Percentiles rank a stretch among this genome's conserved stretches.
phyloP scores from a whole-genome alignment of 2,797 vertebrate species.

The Rhadinocentrus ornatus region DNA sequence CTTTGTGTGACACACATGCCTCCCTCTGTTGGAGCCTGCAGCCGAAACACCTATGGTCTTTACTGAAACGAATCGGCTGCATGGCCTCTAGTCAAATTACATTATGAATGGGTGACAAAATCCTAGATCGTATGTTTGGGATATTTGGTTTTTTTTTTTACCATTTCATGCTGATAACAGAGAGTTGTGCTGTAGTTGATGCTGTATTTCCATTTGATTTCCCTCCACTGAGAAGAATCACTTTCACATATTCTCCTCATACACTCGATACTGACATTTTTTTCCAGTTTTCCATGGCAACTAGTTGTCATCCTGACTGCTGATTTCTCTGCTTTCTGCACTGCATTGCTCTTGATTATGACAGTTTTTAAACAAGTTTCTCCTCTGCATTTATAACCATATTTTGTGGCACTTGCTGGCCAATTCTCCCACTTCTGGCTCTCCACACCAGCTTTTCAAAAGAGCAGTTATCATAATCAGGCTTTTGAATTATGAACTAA shows the following conservation, averaged over 20 bases:
- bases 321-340: slow-evolving; percentile 63
- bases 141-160: slow-evolving; percentile 58
- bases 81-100: slow-evolving; percentile 76
- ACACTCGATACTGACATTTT: slow-evolving; percentile 49
- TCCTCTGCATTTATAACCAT: slow-evolving; percentile 71
- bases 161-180: slow-evolving; percentile 71
- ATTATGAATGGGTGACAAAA: slow-evolving; percentile 76
- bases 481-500: slow-evolving; percentile 79
- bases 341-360: slow-evolving; percentile 69
- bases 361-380: slow-evolving; percentile 70
- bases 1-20: slow-evolving; percentile 81
- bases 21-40: slow-evolving; percentile 71
- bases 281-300: slow-evolving; percentile 68
- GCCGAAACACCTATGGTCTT: slow-evolving; percentile 83
- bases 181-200: slow-evolving; percentile 65
- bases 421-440: slow-evolving; percentile 77
- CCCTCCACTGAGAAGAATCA: slow-evolving; percentile 65
- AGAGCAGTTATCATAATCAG: slow-evolving; percentile 80
- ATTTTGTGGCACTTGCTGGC: slow-evolving; percentile 72
- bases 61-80: slow-evolving; percentile 70
- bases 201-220: slow-evolving; percentile 72
- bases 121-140: slow-evolving; percentile 71
- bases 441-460: slow-evolving; percentile 72
- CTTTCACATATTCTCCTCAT: slow-evolving; percentile 57
- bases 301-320: slow-evolving; percentile 67